These are phyloP conservation scores for Hippopotamus amphibius DNA, from an alignment of 2,113 vertebrate genomes.

Conservation along the genomic window DNA sequence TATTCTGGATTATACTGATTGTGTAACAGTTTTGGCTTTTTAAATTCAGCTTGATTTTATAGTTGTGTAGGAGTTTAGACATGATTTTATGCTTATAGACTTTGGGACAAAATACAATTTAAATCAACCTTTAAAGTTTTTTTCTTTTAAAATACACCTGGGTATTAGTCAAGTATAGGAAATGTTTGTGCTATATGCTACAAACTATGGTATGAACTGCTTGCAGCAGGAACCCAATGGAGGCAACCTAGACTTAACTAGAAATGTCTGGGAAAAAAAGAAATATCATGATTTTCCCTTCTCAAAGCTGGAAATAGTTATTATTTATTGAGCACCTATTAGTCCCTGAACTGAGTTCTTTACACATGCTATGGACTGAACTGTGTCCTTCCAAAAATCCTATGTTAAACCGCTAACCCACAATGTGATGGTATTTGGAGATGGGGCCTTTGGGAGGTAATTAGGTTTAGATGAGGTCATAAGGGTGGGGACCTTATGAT, in stretches of 20 bases:
- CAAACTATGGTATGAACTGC: not conserved
- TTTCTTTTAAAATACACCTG: not conserved
- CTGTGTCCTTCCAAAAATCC: not conserved
- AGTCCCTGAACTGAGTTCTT: constrained; percentile 26
- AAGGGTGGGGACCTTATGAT: not conserved
- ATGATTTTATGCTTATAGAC: not conserved
- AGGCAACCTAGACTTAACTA: not conserved
- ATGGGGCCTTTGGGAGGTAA: not conserved
- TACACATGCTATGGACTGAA: not conserved
- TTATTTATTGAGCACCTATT: not conserved
- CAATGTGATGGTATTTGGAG: not conserved
- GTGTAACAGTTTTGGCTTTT: not conserved
- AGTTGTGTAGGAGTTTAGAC: not conserved
- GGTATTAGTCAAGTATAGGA: not conserved
- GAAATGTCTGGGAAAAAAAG: not conserved
- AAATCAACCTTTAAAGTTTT: not conserved
- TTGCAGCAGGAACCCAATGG: not conserved
- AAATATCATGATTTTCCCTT: not conserved
- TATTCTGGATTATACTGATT: not conserved
- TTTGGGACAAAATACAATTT: not conserved
- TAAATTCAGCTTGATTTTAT: constrained; percentile 16
- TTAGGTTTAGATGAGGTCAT: not conserved
- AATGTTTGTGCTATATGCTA: not conserved
- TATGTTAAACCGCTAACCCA: not conserved
- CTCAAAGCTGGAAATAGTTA: not conserved